phyloP scores from a whole-genome alignment of 2,113 vertebrate genomes.

The Synchiropus splendidus region DNA sequence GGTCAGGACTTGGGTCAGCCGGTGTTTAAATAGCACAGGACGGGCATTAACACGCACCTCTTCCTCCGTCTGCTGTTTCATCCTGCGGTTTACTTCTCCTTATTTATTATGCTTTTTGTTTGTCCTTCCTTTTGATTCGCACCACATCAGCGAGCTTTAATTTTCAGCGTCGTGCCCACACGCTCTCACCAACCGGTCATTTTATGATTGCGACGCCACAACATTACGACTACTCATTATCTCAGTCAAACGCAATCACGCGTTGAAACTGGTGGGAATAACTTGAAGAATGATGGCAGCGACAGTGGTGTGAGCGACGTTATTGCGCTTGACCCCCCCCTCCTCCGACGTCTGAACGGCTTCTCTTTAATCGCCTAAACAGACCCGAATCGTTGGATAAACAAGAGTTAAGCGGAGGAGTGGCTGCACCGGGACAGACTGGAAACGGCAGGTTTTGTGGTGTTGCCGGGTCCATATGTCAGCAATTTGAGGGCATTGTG shows the following conservation, averaged over 20 bases:
- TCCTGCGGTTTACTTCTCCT: conserved; percentile 21
- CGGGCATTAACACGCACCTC: background rate
- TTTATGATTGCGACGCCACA: too few relatives aligned
- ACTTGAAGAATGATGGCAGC: too few relatives aligned
- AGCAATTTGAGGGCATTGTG: conserved; percentile 98
- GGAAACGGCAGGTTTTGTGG: conserved; percentile 72
- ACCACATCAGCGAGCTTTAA: conserved; percentile 31
- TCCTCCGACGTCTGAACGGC: conserved; percentile 19
- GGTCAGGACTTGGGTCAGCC: background rate
- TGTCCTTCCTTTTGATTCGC: conserved; percentile 6
- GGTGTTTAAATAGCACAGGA: conserved; percentile 3
- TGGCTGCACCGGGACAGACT: conserved; percentile 56
- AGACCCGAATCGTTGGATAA: conserved; percentile 69
- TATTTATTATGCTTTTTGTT: conserved; percentile 30
- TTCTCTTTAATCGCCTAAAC: conserved; percentile 52
- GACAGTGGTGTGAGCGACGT: too few relatives aligned
- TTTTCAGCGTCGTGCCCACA: conserved; percentile 33
- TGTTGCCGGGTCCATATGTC: conserved; percentile 84
- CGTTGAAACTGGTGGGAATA: too few relatives aligned
- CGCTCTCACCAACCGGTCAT: conserved; percentile 20
- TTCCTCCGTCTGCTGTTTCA: conserved; percentile 32
- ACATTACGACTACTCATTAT: conserved; percentile 17
- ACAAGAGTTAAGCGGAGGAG: conserved; percentile 68
- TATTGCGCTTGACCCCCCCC: too few relatives aligned
- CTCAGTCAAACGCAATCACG: conserved; percentile 2